phyloP scores from a whole-genome alignment of 2,113 vertebrate species.

The Phaethornis superciliosus region DNA sequence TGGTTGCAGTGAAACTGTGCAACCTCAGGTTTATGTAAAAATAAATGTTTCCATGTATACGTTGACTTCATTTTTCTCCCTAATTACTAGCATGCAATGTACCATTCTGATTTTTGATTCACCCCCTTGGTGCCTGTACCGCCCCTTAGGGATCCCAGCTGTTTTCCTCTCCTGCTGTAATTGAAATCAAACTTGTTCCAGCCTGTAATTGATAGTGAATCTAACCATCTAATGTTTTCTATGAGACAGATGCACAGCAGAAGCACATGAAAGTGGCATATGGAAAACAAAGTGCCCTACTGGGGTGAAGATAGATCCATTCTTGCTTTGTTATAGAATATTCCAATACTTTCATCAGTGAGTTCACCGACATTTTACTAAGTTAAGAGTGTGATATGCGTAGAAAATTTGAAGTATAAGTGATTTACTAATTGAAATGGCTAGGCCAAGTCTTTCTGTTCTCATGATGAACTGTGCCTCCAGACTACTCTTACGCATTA shows the following conservation, averaged over 20 bases:
- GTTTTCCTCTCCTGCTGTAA: slow-evolving; percentile 78
- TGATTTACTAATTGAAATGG: not conserved
- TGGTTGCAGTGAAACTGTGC: slow-evolving; percentile 23
- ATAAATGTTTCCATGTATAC: not conserved
- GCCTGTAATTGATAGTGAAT: slow-evolving; percentile 80
- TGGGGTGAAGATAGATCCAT: slow-evolving; percentile 31
- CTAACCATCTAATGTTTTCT: slow-evolving; percentile 79
- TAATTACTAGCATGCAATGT: slow-evolving; percentile 76
- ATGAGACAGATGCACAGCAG: slow-evolving; percentile 74
- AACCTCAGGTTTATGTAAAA: slow-evolving; percentile 53
- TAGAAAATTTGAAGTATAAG: not conserved
- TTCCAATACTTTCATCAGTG: not conserved
- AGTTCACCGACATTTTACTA: not conserved
- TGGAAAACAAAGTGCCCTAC: slow-evolving; percentile 65
- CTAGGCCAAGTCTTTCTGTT: not conserved
- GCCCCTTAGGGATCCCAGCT: slow-evolving; percentile 77
- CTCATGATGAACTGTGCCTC: not conserved
- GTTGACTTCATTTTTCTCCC: slow-evolving; percentile 75
- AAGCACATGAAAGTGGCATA: slow-evolving; percentile 58
- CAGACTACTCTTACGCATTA: not conserved
- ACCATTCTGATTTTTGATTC: slow-evolving; percentile 69
- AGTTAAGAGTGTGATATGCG: not conserved
- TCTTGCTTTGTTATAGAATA: not conserved
- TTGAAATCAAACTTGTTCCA: slow-evolving; percentile 82
- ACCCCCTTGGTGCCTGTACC: slow-evolving; percentile 63